Evolutionary conservation across 2,113 vertebrate species (phyloP).

Genomic region (Scatophagus argus): DNA sequence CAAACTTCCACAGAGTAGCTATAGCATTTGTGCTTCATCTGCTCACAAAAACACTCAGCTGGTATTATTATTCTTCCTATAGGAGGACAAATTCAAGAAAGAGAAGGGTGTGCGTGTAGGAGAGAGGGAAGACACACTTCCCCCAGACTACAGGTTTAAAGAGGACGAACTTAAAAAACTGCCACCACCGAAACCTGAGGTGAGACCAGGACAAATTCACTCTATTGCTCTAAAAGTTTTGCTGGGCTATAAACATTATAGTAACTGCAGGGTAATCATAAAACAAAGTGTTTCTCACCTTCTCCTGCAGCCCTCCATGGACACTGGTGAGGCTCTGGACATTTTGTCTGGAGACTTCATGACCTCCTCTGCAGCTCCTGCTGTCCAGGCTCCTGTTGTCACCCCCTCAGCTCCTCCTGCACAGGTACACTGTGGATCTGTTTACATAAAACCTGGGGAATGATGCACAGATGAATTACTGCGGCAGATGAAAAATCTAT

Average conservation of each 20-base stretch:
- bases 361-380: slow-evolving; percentile 56
- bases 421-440: slow-evolving; percentile 31
- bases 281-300: background rate
- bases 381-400: slow-evolving; percentile 60
- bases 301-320: slow-evolving; percentile 73
- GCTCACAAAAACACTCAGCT: background rate
- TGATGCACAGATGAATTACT: background rate
- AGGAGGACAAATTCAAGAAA: slow-evolving; percentile 70
- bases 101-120: slow-evolving; percentile 79
- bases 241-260: background rate
- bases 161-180: slow-evolving; percentile 60
- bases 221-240: background rate
- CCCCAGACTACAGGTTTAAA: slow-evolving; percentile 76
- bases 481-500: background rate
- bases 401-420: slow-evolving; percentile 50
- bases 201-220: slow-evolving; percentile 46
- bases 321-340: slow-evolving; percentile 75
- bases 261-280: background rate
- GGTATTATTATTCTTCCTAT: background rate
- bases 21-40: background rate
- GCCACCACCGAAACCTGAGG: slow-evolving; percentile 74
- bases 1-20: background rate
- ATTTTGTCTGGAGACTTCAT: slow-evolving; percentile 79
- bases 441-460: background rate
- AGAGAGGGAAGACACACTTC: slow-evolving; percentile 75